Conservation (phyloP, 2,888 invertebrate species). For the Ariolimax columbianus region DNA sequence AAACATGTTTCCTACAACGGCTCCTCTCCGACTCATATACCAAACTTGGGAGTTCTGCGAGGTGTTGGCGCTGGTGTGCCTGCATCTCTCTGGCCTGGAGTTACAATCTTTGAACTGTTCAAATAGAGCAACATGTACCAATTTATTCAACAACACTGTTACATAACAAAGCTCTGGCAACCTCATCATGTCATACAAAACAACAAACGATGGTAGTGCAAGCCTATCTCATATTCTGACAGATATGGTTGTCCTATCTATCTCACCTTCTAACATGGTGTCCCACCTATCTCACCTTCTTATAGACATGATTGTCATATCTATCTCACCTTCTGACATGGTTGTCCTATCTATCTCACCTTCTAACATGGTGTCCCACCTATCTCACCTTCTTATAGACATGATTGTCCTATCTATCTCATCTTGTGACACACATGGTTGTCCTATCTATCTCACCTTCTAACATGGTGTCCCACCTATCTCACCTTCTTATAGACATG, state of each 20-base stretch:
- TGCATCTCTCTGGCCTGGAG: slow-evolving; percentile 83
- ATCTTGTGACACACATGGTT: too few species aligned
- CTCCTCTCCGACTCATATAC: slow-evolving; percentile 61
- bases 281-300: slow-evolving; percentile 57
- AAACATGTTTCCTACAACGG: too few species aligned
- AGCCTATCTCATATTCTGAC: slow-evolving; percentile 59
- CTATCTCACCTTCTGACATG: too few species aligned
- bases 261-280: slow-evolving; percentile 58
- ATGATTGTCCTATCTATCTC: too few species aligned
- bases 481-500: too few species aligned
- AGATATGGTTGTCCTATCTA: slow-evolving; percentile 40
- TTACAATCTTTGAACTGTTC: slow-evolving; percentile 81
- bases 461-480: too few species aligned
- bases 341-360: too few species aligned
- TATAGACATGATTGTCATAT: slow-evolving; percentile 51
- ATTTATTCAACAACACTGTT: not conserved
- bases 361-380: too few species aligned
- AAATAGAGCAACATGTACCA: not conserved
- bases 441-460: too few species aligned
- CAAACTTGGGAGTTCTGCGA: slow-evolving; percentile 72
- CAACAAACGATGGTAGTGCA: not conserved
- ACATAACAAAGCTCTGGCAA: not conserved
- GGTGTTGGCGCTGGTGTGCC: slow-evolving; percentile 80
- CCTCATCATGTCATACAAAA: not conserved
- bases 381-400: too few species aligned